phyloP scores from a whole-genome alignment of 2,113 vertebrate genomes.

The Channa maculata region DNA sequence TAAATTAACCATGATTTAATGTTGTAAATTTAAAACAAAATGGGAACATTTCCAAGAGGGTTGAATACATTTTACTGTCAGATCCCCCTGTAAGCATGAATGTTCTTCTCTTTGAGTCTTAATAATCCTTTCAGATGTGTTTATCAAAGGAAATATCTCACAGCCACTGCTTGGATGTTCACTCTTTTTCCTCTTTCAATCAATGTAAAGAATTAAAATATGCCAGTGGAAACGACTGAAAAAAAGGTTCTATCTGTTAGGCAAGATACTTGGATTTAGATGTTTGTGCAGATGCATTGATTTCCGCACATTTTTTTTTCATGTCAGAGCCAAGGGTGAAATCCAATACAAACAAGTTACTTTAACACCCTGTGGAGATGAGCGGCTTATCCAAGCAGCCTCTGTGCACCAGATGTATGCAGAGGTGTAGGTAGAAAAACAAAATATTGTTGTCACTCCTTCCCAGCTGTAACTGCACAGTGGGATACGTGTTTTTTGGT shows the following conservation, averaged over 20 bases:
- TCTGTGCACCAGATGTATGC: constrained; percentile 6
- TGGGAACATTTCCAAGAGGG: no score
- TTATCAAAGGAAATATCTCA: constrained; percentile 2
- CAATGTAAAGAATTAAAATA: background rate
- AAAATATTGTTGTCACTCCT: constrained; percentile 30
- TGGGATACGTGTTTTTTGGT: constrained; percentile 3
- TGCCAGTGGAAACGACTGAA: background rate
- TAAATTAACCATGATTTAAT: no score
- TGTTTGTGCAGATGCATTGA: constrained; percentile 10
- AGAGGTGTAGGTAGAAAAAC: constrained; percentile 23
- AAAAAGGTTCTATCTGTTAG: no score
- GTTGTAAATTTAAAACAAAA: no score
- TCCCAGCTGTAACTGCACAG: background rate
- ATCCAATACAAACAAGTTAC: constrained; percentile 21
- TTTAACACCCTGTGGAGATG: constrained; percentile 15
- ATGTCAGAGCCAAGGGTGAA: constrained; percentile 3
- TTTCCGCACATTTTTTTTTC: background rate
- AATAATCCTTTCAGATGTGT: background rate
- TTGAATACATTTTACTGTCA: background rate
- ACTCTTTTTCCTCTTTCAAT: background rate
- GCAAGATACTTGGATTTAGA: background rate
- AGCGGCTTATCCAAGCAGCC: constrained; percentile 32
- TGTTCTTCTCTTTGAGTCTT: constrained; percentile 2
- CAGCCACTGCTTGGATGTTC: background rate
- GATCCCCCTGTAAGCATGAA: background rate